phyloP scores from a whole-genome alignment of 2,113 vertebrate species.

The Sinocyclocheilus maitianheensis region DNA sequence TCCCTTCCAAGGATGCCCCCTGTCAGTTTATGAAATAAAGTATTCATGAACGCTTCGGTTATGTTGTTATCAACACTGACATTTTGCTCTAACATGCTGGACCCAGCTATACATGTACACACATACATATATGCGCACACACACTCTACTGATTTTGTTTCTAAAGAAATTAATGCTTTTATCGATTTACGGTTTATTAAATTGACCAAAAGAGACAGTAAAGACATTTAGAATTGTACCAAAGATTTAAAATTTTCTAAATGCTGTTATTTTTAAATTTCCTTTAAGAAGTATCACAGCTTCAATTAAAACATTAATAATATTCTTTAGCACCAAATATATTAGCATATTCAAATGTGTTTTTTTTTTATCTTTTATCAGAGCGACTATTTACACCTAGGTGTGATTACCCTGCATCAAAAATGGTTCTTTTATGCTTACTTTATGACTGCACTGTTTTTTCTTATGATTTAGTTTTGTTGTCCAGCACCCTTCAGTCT shows the following conservation, averaged over 20 bases:
- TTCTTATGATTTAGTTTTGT: background rate
- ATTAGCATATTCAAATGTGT: too few relatives aligned
- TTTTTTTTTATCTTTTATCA: background rate
- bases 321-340: too few relatives aligned
- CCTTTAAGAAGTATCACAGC: too few relatives aligned
- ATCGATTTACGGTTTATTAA: background rate
- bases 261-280: background rate
- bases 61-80: background rate
- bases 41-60: slow-evolving; percentile 10
- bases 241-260: background rate
- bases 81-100: background rate
- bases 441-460: background rate
- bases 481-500: background rate
- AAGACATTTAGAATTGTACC: too few relatives aligned
- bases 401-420: background rate
- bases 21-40: slow-evolving; percentile 24
- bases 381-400: background rate
- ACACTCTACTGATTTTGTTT: background rate
- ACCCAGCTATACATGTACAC: background rate
- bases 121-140: background rate
- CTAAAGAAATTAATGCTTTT: background rate
- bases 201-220: background rate
- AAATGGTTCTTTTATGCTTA: background rate
- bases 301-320: too few relatives aligned
- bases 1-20: background rate